Percentiles rank a stretch among this genome's conserved stretches.
Conservation (phyloP, 2,113 vertebrate species). For the Diphyllodes magnificus region DNA sequence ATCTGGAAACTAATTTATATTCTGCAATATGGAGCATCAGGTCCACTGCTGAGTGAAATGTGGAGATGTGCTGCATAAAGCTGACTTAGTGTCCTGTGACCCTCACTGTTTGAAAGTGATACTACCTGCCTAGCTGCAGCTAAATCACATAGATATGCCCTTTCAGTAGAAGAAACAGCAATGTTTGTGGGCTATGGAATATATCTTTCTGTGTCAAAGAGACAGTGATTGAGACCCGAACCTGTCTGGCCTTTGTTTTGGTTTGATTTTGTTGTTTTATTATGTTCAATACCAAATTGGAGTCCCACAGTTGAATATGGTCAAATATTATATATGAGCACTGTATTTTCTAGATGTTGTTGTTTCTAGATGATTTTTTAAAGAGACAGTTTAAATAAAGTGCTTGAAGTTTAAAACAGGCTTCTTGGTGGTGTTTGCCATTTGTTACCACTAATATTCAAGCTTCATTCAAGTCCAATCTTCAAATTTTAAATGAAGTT, state of each 20-base stretch:
- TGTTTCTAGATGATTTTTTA: too few species aligned
- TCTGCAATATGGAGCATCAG: not conserved
- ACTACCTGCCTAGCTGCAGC: not conserved
- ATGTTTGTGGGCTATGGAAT: not conserved
- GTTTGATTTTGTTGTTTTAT: not conserved
- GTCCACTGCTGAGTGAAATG: not conserved
- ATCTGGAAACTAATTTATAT: not conserved
- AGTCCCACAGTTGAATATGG: not conserved
- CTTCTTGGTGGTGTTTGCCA: not conserved
- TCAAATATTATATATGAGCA: not conserved
- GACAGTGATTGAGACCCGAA: rapidly evolving
- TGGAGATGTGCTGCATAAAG: not conserved
- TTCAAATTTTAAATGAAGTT: not conserved
- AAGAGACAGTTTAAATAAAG: not conserved
- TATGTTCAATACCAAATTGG: not conserved
- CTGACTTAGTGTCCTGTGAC: not conserved
- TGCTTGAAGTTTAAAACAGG: not conserved
- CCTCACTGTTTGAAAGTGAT: not conserved
- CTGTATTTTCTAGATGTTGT: not conserved
- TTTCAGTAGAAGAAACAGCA: not conserved
- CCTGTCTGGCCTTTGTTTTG: not conserved
- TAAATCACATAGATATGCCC: not conserved
- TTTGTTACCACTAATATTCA: not conserved
- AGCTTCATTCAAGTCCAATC: not conserved
- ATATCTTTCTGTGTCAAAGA: not conserved